Base-by-base conservation (phyloP, 2,797 vertebrate genomes). In the Chromobotia macracanthus region DNA sequence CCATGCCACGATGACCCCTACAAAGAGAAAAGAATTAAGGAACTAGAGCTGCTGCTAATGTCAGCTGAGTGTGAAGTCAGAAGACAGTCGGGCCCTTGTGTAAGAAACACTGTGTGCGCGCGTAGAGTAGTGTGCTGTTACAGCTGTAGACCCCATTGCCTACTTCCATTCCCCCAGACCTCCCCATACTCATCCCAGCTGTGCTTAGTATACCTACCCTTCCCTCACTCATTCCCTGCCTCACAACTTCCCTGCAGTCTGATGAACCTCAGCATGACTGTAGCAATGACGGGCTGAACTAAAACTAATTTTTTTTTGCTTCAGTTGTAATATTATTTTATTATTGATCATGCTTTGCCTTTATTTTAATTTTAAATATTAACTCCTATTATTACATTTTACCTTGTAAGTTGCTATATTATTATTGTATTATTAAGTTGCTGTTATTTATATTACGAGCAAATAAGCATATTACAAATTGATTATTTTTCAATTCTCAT, bases 11-110 rank as follows among this genome's bases (percentile, higher is more conserved):
- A 99, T 86, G 98, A 99, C 93, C 97, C 97, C 83, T 96, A 99
- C 91, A 99, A 95, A 92, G 98, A 99, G 91, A 95, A 98, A 94
- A 96, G 98, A 95, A 99, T 99, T 95, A 99, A 99, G 93, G 97
- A 99, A 92, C 97, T 99, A 92, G 97, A 99, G 87, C 90, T 99
- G 86, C 94, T 99, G 89, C 97, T 99, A 93, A 99, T 98, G 97
- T 99, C 98, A 93, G 95, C 97, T 92, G 98, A 99, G 90, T 96
- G 90, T 91, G 98, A 99, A 97, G 96, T 99, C 92, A 94, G 95
- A 89, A 96, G 95, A 93, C 96, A 97, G 86, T 88, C 91, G 93
- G 90, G 93, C 91, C 93, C 95, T 91, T 90, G 95, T 92, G 97
- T 99, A 99, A 99, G 97, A 90, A 93, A 91, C 80, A 86, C 79